Conservation (phyloP, 2,797 vertebrate species). For the Pseudomugil gertrudae region DNA sequence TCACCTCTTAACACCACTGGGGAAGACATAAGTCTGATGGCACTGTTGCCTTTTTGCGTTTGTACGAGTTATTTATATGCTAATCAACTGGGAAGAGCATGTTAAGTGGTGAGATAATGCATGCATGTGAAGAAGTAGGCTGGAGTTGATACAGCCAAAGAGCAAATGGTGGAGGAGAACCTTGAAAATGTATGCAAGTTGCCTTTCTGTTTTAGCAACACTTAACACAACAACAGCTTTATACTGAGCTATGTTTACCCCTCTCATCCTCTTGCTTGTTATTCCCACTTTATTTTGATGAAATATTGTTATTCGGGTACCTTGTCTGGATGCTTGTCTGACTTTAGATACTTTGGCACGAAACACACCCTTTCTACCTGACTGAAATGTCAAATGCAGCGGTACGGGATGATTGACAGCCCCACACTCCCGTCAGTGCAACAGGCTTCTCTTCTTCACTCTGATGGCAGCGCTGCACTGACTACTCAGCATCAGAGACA, state of each 20-base stretch:
- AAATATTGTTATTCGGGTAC: conserved; percentile 72
- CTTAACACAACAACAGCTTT: conserved; percentile 27
- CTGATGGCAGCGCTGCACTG: conserved; percentile 40
- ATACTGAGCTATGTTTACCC: conserved; percentile 54
- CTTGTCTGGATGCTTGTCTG: conserved; percentile 64
- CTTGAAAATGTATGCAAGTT: conserved; percentile 39
- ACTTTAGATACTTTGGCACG: conserved; percentile 69
- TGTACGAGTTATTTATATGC: conserved; percentile 73
- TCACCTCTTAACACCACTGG: conserved; percentile 49
- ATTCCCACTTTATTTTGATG: conserved; percentile 64
- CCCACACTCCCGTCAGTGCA: conserved; percentile 51
- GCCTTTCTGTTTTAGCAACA: conserved; percentile 37
- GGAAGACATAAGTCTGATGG: conserved; percentile 50
- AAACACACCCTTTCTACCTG: conserved; percentile 68
- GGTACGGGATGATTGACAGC: conserved; percentile 66
- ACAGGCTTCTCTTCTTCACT: conserved; percentile 49
- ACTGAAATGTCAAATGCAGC: conserved; percentile 67
- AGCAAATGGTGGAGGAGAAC: conserved; percentile 48
- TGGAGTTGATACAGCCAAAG: conserved; percentile 16
- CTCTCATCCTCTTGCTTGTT: conserved; percentile 41
- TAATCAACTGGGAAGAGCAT: conserved; percentile 62
- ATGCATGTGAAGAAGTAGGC: not conserved
- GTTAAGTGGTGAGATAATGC: conserved; percentile 28
- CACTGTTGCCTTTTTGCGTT: conserved; percentile 40
- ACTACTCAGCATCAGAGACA: conserved; percentile 27